A percentile compares a stretch with the other conserved stretches of the same genome.
Conservation (phyloP, 2,888 invertebrate genomes). For the Platypus cylindrus region DNA sequence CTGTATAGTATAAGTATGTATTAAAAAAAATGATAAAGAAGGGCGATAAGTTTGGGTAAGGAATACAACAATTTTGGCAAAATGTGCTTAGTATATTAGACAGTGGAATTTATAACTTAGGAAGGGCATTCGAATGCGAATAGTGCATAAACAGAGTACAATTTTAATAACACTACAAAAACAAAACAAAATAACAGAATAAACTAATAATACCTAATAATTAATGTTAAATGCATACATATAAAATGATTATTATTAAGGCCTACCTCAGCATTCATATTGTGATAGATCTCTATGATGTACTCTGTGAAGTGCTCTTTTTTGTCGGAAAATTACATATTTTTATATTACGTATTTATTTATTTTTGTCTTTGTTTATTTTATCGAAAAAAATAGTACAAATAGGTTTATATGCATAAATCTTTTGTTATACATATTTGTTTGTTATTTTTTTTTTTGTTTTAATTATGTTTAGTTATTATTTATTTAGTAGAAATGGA, state of each 20-base stretch:
- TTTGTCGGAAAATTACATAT: neutral
- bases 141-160: constrained; percentile 11
- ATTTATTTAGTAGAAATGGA: no score
- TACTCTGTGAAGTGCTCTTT: constrained; percentile 12
- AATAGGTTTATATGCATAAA: constrained; percentile 3
- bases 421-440: constrained; percentile 5
- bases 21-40: constrained; percentile 12
- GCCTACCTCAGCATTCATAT: constrained; percentile 16
- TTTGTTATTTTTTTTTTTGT: constrained; percentile 3
- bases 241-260: constrained; percentile 6
- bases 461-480: no score
- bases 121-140: no score
- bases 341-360: neutral
- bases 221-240: no score
- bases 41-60: constrained; percentile 9
- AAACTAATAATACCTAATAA: no score
- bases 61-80: constrained; percentile 10
- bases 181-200: no score
- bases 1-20: no score
- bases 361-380: constrained; percentile 4
- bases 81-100: constrained; percentile 14
- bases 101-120: constrained; percentile 14
- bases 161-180: constrained; percentile 3
- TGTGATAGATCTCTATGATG: constrained; percentile 10
- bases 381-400: constrained; percentile 4